Evolutionary conservation across 2,888 invertebrate species (phyloP), one percentile per base, ranked within the genome.

Genomic region (Synergus japonicus): DNA sequence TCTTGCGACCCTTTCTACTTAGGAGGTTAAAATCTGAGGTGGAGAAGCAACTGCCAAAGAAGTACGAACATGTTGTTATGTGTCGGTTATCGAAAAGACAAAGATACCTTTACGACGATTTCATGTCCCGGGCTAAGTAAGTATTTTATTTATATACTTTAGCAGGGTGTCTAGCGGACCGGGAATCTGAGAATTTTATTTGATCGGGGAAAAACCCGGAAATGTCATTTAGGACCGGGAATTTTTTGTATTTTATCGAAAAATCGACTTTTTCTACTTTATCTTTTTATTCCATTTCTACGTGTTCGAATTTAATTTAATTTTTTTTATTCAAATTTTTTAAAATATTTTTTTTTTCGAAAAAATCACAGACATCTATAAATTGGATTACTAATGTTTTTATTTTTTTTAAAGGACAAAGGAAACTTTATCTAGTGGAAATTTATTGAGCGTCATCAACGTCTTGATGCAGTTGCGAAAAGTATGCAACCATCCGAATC

Each of bases 401-500:
- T 76, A 73, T 78, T 29, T 29, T 78, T 80, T 46, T 79, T 78
- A 80, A 91, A 98, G 98, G 92, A 99, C 99, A 76, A 96, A 95
- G 91, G 98, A 99, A 93, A 98, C 98, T 10, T 93, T 99, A 86
- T 96, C 97, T 37, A 95, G 96, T 78, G 99, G 99, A 79, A 99
- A 98, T 93, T 95, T 98, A 90, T 93, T 99, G 84, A 97, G 97
- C 93, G 98, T 99, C 10, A 97, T 99, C 90, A 98, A 98, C 93
- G 97, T 99, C 86, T 94, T 99, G 82, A 99, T 99, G 98, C 98
- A 99, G 93, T 93, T 99, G 90, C 94, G 99, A 79, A 99, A 99
- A 94, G 98, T 98, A 86, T 99, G 99, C 94, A 99, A 99, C 93
- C 99, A 99, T 94, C 99, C 99, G 18, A 98, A 99, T 93, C 94